Evolutionary conservation across 2,113 vertebrate genomes (phyloP).

Genomic region (Strix uralensis): DNA sequence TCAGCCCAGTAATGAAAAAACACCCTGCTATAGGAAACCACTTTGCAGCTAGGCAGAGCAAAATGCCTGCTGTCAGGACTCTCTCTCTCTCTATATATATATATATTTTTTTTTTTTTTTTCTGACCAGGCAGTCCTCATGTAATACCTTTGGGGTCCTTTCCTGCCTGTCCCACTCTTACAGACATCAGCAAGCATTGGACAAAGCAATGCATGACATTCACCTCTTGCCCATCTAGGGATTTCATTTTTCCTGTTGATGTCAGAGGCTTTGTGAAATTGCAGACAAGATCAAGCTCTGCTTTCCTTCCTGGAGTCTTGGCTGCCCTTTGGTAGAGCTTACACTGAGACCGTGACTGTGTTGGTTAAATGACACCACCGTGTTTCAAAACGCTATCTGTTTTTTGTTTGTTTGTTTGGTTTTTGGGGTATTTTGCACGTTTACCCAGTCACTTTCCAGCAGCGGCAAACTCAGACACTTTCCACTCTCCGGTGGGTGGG

Average conservation of each 20-base stretch:
- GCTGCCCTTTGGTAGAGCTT: background rate
- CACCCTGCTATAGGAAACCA: background rate
- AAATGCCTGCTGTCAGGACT: background rate
- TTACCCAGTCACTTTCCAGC: slow-evolving; percentile 18
- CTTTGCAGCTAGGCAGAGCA: background rate
- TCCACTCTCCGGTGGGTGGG: background rate
- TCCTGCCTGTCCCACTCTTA: background rate
- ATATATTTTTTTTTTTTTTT: background rate
- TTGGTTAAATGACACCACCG: background rate
- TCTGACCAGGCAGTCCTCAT: background rate
- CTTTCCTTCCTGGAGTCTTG: background rate
- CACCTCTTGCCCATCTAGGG: background rate
- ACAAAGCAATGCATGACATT: background rate
- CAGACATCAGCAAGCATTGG: background rate
- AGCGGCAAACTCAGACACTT: background rate
- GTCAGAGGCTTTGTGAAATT: slow-evolving; percentile 26
- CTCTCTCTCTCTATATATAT: too few species aligned
- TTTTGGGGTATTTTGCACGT: background rate
- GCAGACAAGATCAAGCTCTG: background rate
- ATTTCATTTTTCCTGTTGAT: background rate
- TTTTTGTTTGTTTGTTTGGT: background rate
- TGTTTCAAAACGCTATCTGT: background rate
- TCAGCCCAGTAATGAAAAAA: background rate
- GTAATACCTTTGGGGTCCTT: background rate
- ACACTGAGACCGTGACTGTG: background rate